These are phyloP conservation scores for Caenorhabditis panamensis DNA, from an alignment of 2,888 invertebrate genomes.

Conservation along the genomic window DNA sequence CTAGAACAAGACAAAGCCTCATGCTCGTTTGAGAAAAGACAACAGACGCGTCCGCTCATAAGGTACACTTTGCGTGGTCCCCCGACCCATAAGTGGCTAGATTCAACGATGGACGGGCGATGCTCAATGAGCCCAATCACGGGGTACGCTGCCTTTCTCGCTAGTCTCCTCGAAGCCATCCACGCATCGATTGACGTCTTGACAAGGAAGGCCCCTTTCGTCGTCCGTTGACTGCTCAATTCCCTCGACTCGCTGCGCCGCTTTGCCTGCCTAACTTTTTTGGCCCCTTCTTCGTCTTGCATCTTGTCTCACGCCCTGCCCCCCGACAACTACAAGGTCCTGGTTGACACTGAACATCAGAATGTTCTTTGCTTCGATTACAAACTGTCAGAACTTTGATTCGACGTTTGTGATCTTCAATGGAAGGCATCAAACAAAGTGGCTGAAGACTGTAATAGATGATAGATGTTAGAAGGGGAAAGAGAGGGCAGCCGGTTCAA, in stretches of 20 bases:
- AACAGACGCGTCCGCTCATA: slow-evolving; percentile 34
- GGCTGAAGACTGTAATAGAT: neutral
- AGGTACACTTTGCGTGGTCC: slow-evolving; percentile 42
- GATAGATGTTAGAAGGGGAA: neutral
- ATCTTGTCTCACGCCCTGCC: neutral
- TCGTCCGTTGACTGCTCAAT: slow-evolving; percentile 5
- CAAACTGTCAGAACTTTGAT: too few species aligned
- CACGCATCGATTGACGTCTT: slow-evolving; percentile 28
- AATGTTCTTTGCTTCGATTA: too few species aligned
- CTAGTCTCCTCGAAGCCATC: slow-evolving; percentile 27
- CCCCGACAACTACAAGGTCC: neutral
- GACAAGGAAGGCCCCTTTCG: slow-evolving; percentile 5
- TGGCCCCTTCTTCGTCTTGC: neutral
- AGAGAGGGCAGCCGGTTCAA: slow-evolving; percentile 26
- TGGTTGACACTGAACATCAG: too few species aligned
- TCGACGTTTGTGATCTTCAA: neutral
- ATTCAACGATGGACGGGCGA: slow-evolving; percentile 2
- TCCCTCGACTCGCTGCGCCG: slow-evolving; percentile 1
- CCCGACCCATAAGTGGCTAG: slow-evolving; percentile 37
- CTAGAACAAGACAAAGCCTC: neutral
- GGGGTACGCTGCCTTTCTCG: neutral
- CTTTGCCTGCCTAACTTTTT: neutral
- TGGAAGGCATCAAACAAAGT: neutral
- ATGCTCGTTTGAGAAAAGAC: too few species aligned
- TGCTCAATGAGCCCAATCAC: slow-evolving; percentile 55